These are phyloP conservation scores for Pogonophryne albipinna DNA, from an alignment of 2,797 vertebrate genomes.

Conservation along the genomic window DNA sequence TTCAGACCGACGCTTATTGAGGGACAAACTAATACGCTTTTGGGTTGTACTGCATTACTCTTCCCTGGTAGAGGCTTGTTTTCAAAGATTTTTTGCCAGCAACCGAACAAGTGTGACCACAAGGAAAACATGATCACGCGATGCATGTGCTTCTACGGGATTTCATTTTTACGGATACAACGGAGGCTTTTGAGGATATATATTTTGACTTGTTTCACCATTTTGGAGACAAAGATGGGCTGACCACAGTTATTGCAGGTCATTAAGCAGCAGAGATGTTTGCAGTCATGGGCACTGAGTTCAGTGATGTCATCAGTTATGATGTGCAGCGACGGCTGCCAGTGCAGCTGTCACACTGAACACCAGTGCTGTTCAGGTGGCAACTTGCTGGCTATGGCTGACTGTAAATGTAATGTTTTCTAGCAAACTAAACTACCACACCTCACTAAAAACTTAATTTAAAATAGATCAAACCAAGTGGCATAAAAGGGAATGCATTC, in stretches of 20 bases:
- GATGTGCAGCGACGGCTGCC: conserved; percentile 48
- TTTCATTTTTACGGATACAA: conserved; percentile 30
- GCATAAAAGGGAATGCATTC: conserved; percentile 46
- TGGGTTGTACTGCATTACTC: conserved; percentile 22
- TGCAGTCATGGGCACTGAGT: conserved; percentile 55
- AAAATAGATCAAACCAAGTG: conserved; percentile 51
- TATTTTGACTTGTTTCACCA: conserved; percentile 32
- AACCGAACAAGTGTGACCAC: conserved; percentile 5
- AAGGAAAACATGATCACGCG: conserved; percentile 21
- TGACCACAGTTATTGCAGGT: conserved; percentile 67
- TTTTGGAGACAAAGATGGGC: conserved; percentile 37
- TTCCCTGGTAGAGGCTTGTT: conserved; percentile 5
- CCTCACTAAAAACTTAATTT: conserved; percentile 47
- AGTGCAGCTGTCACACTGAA: conserved; percentile 54
- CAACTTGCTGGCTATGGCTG: conserved; percentile 37
- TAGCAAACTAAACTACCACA: conserved; percentile 35
- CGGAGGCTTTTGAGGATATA: conserved; percentile 16
- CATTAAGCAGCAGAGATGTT: conserved; percentile 68
- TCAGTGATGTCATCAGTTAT: conserved; percentile 48
- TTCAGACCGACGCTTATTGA: conserved; percentile 30
- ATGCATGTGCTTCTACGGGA: neutral
- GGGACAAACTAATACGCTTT: conserved; percentile 47
- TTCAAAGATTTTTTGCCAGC: conserved; percentile 5
- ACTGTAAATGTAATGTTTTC: neutral
- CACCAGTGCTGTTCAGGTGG: conserved; percentile 52